These are phyloP conservation scores for Eupithecia inturbata DNA, from an alignment of 2,888 invertebrate species.

Conservation along the genomic window DNA sequence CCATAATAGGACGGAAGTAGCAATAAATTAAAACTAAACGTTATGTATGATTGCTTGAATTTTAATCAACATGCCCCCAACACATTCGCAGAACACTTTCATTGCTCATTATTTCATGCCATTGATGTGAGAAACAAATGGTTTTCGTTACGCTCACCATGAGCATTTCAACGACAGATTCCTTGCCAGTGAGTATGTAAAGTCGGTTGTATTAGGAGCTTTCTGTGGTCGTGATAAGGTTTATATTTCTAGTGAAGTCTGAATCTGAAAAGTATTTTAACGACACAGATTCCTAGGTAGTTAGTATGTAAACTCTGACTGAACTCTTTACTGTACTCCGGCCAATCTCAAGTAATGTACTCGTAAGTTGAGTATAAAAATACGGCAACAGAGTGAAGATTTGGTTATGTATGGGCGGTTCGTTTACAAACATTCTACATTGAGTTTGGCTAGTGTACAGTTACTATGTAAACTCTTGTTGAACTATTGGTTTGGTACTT, in stretches of 20 bases:
- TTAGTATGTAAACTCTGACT: background rate
- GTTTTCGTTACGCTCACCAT: conserved; percentile 26
- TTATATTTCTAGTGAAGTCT: background rate
- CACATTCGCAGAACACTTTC: conserved; percentile 29
- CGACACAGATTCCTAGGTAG: background rate
- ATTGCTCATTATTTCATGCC: conserved; percentile 25
- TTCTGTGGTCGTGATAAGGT: background rate
- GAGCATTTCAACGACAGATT: background rate
- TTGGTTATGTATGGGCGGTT: no score
- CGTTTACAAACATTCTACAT: no score
- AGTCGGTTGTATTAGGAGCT: background rate
- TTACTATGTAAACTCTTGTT: no score
- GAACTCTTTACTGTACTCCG: no score
- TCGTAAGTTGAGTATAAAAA: no score
- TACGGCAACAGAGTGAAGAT: no score
- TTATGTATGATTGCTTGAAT: conserved; percentile 21
- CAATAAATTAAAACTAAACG: conserved; percentile 14
- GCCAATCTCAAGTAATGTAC: no score
- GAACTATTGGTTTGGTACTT: no score
- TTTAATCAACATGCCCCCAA: conserved; percentile 30
- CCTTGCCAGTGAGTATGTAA: background rate
- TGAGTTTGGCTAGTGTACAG: no score
- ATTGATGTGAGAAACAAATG: conserved; percentile 34
- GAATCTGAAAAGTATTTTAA: background rate
- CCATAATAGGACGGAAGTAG: background rate